Percentiles rank a stretch among this genome's conserved stretches.
These are phyloP conservation scores for Dryobates pubescens DNA, from an alignment of 2,797 vertebrate genomes.

Conservation along the genomic window DNA sequence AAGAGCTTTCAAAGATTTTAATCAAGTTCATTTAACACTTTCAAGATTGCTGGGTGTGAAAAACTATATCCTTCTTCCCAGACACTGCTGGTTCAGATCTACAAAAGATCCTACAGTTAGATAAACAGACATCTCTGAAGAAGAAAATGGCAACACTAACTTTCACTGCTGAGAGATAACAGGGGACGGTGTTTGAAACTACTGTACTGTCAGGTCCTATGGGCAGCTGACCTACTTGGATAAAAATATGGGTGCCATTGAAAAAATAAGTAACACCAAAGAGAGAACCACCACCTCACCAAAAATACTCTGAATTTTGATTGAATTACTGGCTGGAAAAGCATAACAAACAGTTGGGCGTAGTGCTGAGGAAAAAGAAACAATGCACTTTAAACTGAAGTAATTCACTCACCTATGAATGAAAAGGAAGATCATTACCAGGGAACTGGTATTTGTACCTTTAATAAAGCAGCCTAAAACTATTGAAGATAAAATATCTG, in stretches of 20 bases:
- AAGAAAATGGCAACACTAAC: neutral
- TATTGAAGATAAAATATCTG: neutral
- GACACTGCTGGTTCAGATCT: neutral
- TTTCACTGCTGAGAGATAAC: neutral
- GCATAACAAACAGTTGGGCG: neutral
- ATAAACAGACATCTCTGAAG: neutral
- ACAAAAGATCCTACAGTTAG: neutral
- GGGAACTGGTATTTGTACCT: neutral
- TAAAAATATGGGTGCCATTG: neutral
- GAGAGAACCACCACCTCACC: neutral
- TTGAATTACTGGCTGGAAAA: neutral
- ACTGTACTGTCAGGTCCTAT: neutral
- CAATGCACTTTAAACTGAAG: neutral
- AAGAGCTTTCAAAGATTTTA: constrained; percentile 3
- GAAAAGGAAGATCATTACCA: neutral
- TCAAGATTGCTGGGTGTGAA: neutral
- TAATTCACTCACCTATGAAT: neutral
- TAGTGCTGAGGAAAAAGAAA: neutral
- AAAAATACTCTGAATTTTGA: neutral
- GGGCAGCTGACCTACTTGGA: neutral
- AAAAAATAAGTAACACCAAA: neutral
- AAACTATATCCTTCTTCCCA: neutral
- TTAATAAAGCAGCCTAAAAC: neutral
- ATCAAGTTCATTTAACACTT: constrained; percentile 3
- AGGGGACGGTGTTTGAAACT: neutral